Base-by-base conservation (phyloP, 2,888 invertebrate genomes). In the Chymomyza caudatula region DNA sequence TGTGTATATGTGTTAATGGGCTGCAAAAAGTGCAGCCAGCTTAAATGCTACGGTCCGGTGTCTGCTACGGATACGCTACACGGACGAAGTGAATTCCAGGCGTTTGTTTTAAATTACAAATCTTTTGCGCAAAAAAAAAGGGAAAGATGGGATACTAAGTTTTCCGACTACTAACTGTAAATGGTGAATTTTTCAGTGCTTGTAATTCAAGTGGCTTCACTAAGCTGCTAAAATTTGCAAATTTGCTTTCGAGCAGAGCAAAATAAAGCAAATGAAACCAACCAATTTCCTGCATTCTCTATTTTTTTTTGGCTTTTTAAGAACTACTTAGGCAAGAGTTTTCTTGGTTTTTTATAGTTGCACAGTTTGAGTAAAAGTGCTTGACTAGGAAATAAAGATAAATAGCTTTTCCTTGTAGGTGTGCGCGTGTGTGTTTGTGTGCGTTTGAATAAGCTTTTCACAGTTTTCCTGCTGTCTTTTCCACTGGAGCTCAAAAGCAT, bases 1-100 rank as follows among this genome's bases (percentile, higher is more conserved):
- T n/a, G 54, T 59, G 54, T 25, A 60, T 69, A 53, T 69, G 60
- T 60, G 42, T 59, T 64, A 76, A 65, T 67, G 52, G 58, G 59
- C 64, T 29, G 54, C 54, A 54, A 23, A 54, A 54, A 54, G 25
- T 54, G 17, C 29, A 54, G 29, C 54, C 29, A n/a, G 5, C n/a
- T 47, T 47, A 19, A 47, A 47, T 47, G 37, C 11, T 37, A 19
- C 47, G 15, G 19, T 47, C 15, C 47, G 47, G 19, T 47, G 15
- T 37, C 29, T 37, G 29, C 29, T 37, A 37, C 29, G 29, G 8
- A 37, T 37, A 37, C 29, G 29, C 29, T 37, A 11, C 29, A 37
- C 11, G 29, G 29, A 37, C 29, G 11, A 37, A 37, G 29, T 37
- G 52, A 52, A 23, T 52, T 52, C 3, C 52, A 23, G 23, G 52